Evolutionary conservation across 2,113 vertebrate genomes (phyloP), one percentile per base, ranked within the genome.

Genomic region (Echinops telfairi): DNA sequence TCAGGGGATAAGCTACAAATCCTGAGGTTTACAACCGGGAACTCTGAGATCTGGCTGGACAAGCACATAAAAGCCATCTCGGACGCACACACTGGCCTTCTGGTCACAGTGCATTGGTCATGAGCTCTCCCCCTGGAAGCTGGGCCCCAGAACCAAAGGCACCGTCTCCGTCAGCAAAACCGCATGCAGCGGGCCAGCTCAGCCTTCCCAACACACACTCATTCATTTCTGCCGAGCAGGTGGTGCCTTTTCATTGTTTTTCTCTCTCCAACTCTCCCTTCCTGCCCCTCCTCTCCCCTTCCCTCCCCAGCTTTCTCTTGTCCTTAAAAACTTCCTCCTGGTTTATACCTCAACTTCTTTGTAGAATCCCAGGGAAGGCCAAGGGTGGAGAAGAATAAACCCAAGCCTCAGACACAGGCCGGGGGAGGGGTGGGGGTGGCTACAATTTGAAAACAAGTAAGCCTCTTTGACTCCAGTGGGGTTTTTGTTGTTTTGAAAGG

Each of bases 251-350:
- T 70, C 47, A 78, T 81, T 16, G 5, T 83, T 62, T 38, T 97
- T 70, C 86, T 93, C 86, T 93, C 0, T 0, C 94, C 96, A 88
- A 88, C 66, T 66, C 11, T 70, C 53, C 16, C 31, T 23, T 53
- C 47, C 47, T 53, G 47, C 47, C 47, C 9, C 47, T 9, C 40
- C 68, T 22, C 57, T 10, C 23, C 14, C 0, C 6, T 33, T 43
- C 25, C 33, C 11, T 29, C 36, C 57, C 23, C 38, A 85, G 62
- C 43, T 83, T 43, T 0, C 91, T 95, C 86, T 86, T 82, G 47
- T 8, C 64, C 90, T 95, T 92, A 96, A 93, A 94, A 94, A 62
- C 15, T 82, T 97, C 62, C 38, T 95, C 89, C 84, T 95, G 43
- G 36, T 92, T 96, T 81, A 87, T n/a, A 97, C 82, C 25, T 95